A percentile compares a stretch with the other conserved stretches of the same genome.
Evolutionary conservation across 2,113 vertebrate genomes (phyloP).

Genomic region (Indicator maculatus): DNA sequence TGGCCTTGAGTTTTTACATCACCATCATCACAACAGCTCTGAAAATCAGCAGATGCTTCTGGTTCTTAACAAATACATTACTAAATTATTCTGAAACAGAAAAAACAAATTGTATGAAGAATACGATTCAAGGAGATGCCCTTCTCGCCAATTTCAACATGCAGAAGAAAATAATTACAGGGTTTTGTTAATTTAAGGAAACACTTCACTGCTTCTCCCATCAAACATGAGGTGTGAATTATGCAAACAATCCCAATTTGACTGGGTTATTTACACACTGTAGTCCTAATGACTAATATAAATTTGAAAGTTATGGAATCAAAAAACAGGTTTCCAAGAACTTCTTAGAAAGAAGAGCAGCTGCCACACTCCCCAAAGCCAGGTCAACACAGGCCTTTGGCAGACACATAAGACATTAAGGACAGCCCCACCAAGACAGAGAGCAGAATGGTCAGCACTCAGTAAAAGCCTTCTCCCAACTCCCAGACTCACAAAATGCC

Average conservation of each 20-base stretch:
- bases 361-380: background rate
- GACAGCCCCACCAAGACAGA: background rate
- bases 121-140: slow-evolving; percentile 18
- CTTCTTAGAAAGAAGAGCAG: slow-evolving; percentile 26
- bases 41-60: slow-evolving; percentile 56
- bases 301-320: slow-evolving; percentile 49
- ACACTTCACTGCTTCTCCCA: slow-evolving; percentile 68
- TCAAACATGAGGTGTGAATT: slow-evolving; percentile 74
- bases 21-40: slow-evolving; percentile 1
- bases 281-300: slow-evolving; percentile 53
- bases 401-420: background rate
- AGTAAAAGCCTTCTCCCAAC: background rate
- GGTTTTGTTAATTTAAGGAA: slow-evolving; percentile 78
- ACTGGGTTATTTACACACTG: slow-evolving; percentile 67
- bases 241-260: slow-evolving; percentile 70
- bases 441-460: background rate
- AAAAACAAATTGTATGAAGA: slow-evolving; percentile 42
- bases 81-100: slow-evolving; percentile 52
- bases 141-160: slow-evolving; percentile 46
- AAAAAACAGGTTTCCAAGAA: slow-evolving; percentile 29
- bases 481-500: background rate
- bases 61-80: slow-evolving; percentile 22
- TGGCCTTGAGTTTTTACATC: slow-evolving; percentile 39
- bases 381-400: background rate
- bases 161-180: slow-evolving; percentile 62